Evolutionary conservation across 2,113 vertebrate genomes (phyloP).

Genomic region (Megaleporinus macrocephalus): DNA sequence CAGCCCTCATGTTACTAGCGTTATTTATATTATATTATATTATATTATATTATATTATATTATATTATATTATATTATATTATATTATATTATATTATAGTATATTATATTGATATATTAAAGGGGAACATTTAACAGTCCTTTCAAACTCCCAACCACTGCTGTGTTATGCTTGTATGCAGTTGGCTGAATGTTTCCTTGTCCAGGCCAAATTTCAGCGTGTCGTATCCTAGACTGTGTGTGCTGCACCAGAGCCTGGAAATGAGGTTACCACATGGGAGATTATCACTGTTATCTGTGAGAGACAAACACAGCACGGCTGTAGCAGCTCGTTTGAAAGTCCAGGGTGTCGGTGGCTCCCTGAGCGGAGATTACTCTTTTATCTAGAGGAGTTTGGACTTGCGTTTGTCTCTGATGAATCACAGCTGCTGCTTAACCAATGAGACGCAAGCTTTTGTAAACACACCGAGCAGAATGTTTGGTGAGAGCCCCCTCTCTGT

Average conservation of each 20-base stretch:
- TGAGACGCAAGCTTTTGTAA: slow-evolving; percentile 10
- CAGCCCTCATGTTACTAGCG: too few relatives aligned
- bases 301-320: neutral
- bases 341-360: neutral
- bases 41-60: too few relatives aligned
- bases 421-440: slow-evolving; percentile 4
- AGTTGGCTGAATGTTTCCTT: neutral
- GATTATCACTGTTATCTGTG: neutral
- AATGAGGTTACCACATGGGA: neutral
- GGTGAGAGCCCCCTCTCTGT: neutral
- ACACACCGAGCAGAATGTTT: neutral
- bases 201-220: neutral
- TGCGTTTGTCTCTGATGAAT: neutral
- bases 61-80: too few relatives aligned
- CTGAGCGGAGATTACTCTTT: slow-evolving; percentile 1
- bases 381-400: slow-evolving; percentile 48
- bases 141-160: neutral
- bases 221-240: neutral
- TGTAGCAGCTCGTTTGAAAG: slow-evolving; percentile 4
- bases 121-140: neutral
- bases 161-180: neutral
- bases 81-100: too few relatives aligned
- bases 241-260: neutral
- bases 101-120: too few relatives aligned
- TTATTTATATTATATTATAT: too few relatives aligned